phyloP scores from a whole-genome alignment of 2,113 vertebrate species.

The Triplophysa tibetana region DNA sequence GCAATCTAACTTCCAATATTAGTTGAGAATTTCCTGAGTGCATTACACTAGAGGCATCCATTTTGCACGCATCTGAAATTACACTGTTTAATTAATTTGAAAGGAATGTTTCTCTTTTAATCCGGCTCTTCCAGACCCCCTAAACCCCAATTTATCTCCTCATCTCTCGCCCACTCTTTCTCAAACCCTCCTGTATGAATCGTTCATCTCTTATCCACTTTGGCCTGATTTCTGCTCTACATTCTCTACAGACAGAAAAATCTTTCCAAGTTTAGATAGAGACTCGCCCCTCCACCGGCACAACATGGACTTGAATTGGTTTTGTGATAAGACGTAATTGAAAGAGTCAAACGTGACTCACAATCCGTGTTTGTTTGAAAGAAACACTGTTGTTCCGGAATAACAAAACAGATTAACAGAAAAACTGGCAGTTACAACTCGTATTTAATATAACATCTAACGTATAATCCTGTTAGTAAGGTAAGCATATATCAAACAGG shows the following conservation, averaged over 20 bases:
- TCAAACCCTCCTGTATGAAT: conserved; percentile 11
- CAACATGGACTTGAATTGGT: conserved; percentile 20
- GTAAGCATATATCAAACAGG: neutral
- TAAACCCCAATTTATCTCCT: conserved; percentile 15
- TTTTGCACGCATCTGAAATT: conserved; percentile 18
- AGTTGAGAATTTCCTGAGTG: conserved; percentile 11
- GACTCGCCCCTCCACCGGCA: neutral
- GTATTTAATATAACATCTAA: neutral
- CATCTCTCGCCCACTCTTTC: neutral
- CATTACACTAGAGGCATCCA: conserved; percentile 11
- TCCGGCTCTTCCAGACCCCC: neutral
- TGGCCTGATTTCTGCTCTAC: conserved; percentile 41
- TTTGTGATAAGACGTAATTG: conserved; percentile 25
- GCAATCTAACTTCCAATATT: conserved; percentile 14
- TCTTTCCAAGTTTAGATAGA: conserved; percentile 26
- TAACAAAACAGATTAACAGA: neutral
- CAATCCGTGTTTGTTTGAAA: conserved; percentile 30
- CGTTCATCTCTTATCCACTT: conserved; percentile 28
- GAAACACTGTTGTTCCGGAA: neutral
- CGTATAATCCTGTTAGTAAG: neutral
- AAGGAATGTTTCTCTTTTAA: conserved; percentile 27
- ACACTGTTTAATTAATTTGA: conserved; percentile 41
- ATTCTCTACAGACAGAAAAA: conserved; percentile 21
- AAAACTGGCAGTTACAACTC: neutral
- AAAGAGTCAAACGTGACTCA: conserved; percentile 9